Base-by-base conservation (phyloP, 53 echinoderm and acorn worm species). In the Mesocentrotus franciscanus region DNA sequence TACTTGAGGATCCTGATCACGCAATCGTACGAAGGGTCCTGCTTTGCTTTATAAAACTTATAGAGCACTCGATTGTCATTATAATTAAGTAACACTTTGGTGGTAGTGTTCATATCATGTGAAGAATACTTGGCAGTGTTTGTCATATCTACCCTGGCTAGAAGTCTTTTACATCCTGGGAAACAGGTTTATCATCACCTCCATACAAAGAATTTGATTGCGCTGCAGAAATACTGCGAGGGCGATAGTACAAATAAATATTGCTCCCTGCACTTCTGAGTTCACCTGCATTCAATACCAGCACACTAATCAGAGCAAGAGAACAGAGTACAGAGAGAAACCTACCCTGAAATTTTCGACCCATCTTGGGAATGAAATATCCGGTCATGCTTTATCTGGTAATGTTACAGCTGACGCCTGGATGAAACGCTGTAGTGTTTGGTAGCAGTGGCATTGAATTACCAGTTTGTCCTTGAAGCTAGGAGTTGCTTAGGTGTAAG, bases 1-100 rank as follows among this genome's bases (percentile, higher is more conserved):
- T 94, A 94, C 56, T 94, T 94, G 32, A 94, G 29, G 42, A 94
- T 94, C 68, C 95, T 59, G 15, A 94, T 94, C 39, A 94, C 95
- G 39, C 95, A 94, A n/a, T 94, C 71, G 81, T 71, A 94, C 10
- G 42, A 61, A 11, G 95, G 95, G 14, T 94, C 95, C n/a, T 94
- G 95, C 26, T 71, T 94, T 2, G 95, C 95, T 56, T 85, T 85
- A 26, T 94, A 85, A 27, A 62, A 85, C 56, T 94, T 94, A 70
- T 85, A 94, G 20, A 94, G 72, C 70, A 94, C 95, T 9, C 95
- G 87, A 55, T 94, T 94, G 27, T 94, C 85, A 15, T 94, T 39
- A 42, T 85, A 94, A 7, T 70, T 94, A n/a, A n/a, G n/a, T 15
- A 94, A 71, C 12, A 89, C 95, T 14, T 87, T 87, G 42, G 70